Conservation (phyloP, 1,140 invertebrate species). For the Drosophila kanapiae region DNA sequence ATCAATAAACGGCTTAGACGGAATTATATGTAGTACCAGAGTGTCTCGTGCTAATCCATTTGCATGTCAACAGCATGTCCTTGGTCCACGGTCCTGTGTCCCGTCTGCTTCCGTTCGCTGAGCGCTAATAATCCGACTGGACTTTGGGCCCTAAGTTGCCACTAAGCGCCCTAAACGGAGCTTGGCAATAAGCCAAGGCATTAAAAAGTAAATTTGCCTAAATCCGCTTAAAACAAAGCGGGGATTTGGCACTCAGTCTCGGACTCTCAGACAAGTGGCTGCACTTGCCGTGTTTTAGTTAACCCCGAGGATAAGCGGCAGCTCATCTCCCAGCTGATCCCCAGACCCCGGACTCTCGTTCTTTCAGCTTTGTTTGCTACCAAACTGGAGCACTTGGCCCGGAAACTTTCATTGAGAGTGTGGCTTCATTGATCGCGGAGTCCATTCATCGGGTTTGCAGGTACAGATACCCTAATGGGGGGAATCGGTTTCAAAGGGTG, state of each 20-base stretch:
- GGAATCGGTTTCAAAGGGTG: neutral
- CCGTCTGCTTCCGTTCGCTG: slow-evolving; percentile 57
- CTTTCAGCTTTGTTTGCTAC: neutral
- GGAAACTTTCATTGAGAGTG: slow-evolving; percentile 46
- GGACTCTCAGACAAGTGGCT: slow-evolving; percentile 26
- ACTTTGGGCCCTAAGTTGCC: slow-evolving; percentile 50
- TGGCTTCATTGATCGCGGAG: slow-evolving; percentile 26
- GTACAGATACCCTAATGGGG: slow-evolving; percentile 15
- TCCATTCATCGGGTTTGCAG: slow-evolving; percentile 31
- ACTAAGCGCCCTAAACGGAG: slow-evolving; percentile 74
- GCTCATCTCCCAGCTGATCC: slow-evolving; percentile 29
- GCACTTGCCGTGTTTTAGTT: slow-evolving; percentile 40
- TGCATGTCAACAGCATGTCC: slow-evolving; percentile 67
- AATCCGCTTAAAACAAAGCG: slow-evolving; percentile 67
- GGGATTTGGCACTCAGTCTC: slow-evolving; percentile 13
- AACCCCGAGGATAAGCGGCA: slow-evolving; percentile 36
- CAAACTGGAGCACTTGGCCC: slow-evolving; percentile 2
- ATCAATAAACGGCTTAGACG: slow-evolving; percentile 81
- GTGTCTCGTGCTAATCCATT: slow-evolving; percentile 70
- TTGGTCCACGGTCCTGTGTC: neutral
- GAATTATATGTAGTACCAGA: slow-evolving; percentile 51
- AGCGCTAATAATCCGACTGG: slow-evolving; percentile 50
- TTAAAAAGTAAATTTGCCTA: slow-evolving; percentile 81
- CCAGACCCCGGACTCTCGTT: neutral
- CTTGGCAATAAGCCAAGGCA: slow-evolving; percentile 77